Evolutionary conservation across 2,113 vertebrate species (phyloP).

Genomic region (Bothrops jararaca): DNA sequence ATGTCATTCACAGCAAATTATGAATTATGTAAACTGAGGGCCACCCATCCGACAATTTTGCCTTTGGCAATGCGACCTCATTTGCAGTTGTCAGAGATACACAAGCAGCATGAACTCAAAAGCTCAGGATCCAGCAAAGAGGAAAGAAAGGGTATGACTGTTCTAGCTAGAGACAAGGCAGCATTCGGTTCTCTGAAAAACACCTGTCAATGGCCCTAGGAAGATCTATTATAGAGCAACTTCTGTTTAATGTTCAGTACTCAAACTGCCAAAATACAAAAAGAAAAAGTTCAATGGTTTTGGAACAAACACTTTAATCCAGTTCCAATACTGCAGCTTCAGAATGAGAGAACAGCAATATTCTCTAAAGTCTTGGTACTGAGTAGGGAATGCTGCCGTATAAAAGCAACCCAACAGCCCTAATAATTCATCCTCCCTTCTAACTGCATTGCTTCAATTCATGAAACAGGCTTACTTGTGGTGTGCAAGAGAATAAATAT

Average conservation of each 20-base stretch:
- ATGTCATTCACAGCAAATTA: slow-evolving; percentile 2
- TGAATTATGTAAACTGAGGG: slow-evolving; percentile 33
- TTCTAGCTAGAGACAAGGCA: rapidly evolving
- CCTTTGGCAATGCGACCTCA: slow-evolving; percentile 37
- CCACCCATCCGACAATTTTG: slow-evolving; percentile 6
- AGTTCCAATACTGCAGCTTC: neutral
- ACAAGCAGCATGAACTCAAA: neutral
- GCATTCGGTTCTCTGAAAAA: neutral
- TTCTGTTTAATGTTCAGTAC: neutral
- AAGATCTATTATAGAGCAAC: rapidly evolving
- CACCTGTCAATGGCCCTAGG: neutral
- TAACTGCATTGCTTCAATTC: neutral
- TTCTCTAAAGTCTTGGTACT: neutral
- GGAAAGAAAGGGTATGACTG: neutral
- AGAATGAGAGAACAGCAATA: neutral
- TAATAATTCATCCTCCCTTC: neutral
- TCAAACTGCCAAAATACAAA: rapidly evolving
- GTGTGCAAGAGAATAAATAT: neutral
- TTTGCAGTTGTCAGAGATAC: slow-evolving; percentile 21
- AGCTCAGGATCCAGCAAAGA: neutral
- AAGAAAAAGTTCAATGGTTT: neutral
- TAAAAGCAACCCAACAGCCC: neutral
- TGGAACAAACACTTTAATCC: neutral
- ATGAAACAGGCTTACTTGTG: slow-evolving; percentile 4
- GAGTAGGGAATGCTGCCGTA: neutral